These are phyloP conservation scores for Parnassius orleans DNA, from an alignment of 2,888 invertebrate genomes.

Conservation along the genomic window DNA sequence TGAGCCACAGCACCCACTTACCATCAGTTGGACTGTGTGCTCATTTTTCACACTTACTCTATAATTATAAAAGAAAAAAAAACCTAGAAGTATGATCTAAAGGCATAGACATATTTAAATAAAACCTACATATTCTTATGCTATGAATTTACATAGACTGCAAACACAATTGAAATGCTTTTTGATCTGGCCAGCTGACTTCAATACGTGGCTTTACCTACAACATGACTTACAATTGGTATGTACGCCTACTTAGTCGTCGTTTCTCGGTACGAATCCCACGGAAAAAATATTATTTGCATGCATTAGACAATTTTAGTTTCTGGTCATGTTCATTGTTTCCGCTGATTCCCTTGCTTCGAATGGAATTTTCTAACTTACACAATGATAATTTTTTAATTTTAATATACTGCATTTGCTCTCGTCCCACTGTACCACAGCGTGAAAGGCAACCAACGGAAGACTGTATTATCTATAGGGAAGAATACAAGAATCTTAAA, in stretches of 20 bases:
- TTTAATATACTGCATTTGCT: background rate
- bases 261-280: constrained; percentile 20
- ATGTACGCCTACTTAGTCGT: background rate
- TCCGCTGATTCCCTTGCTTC: constrained; percentile 14
- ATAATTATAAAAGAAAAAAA: too few species aligned
- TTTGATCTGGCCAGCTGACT: constrained; percentile 14
- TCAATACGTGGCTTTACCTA: constrained; percentile 7
- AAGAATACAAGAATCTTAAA: too few species aligned
- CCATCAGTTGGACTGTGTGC: too few species aligned
- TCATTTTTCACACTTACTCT: too few species aligned
- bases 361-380: constrained; percentile 22
- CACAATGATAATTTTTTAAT: constrained; percentile 7
- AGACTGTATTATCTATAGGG: too few species aligned
- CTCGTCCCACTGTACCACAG: too few species aligned
- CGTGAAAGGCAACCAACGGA: too few species aligned
- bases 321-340: constrained; percentile 24
- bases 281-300: constrained; percentile 26
- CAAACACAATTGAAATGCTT: background rate
- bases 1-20: too few species aligned
- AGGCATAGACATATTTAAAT: too few species aligned
- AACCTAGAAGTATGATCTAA: too few species aligned
- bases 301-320: constrained; percentile 27
- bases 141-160: background rate
- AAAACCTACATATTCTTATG: background rate
- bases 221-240: background rate